phyloP scores from a whole-genome alignment of 2,888 invertebrate genomes.

The Spilarctia lutea region DNA sequence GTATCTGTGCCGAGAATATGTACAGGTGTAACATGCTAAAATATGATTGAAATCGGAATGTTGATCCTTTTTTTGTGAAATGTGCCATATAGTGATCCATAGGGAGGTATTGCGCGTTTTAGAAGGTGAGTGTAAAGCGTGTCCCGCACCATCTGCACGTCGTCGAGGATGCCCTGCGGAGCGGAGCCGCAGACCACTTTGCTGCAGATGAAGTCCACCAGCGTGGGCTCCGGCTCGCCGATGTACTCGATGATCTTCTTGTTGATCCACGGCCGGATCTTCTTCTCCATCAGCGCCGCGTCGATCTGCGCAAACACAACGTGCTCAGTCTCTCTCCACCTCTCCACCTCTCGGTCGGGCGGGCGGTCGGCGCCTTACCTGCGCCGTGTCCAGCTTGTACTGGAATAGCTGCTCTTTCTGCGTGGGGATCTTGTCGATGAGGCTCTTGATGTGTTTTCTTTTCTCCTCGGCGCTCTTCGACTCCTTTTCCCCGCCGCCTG shows the following conservation, averaged over 20 bases:
- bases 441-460: conserved; percentile 97
- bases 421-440: conserved; percentile 99
- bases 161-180: conserved; percentile 98
- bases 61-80: no score
- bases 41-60: no score
- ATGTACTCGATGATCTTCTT: conserved; percentile 99
- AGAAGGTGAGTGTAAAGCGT: no score
- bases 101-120: no score
- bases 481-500: conserved; percentile 86
- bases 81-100: no score
- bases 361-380: conserved; percentile 66
- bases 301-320: conserved; percentile 85
- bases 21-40: no score
- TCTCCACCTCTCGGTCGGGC: no score
- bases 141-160: conserved; percentile 99
- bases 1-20: no score
- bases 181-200: conserved; percentile 97
- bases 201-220: conserved; percentile 99
- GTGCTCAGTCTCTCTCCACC: not conserved
- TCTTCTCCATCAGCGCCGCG: conserved; percentile 94
- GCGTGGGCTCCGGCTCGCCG: conserved; percentile 98
- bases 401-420: conserved; percentile 98
- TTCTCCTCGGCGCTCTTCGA: conserved; percentile 96
- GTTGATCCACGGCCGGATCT: conserved; percentile 99
- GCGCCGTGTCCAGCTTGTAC: conserved; percentile 95